Base-by-base conservation (phyloP, 2,888 invertebrate genomes). In the Agrotis clavis region DNA sequence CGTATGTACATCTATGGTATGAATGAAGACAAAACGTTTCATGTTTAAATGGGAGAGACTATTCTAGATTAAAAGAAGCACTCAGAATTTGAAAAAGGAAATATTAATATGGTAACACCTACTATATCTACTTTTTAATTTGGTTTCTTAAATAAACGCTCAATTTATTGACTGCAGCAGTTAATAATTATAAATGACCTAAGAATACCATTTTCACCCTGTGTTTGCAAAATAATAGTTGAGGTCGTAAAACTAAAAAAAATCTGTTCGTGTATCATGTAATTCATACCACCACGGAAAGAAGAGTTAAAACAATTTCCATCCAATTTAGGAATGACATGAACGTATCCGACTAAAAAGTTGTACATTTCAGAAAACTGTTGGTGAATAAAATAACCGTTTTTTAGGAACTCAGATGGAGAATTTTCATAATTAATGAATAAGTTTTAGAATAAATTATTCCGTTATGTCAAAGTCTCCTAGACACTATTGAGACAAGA, bases 231-330 rank as follows among this genome's bases (percentile, higher is more conserved):
- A 35, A 35, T 35, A 35, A 35, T 35, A n/a, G 7, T 35, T 0
- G 35, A 9, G 7, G 35, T 9, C 7, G 0, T 30, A 35, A 35
- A 35, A 35, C 9, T 21, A 1, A 25, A 45, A 67, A 66, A 45
- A 35, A 0, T 5, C 9, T 9, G 1, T 30, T 14, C 25, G 6
- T 1, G 13, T 14, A 21, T 16, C 45, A 30, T 74, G 25, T 21
- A 51, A 68, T 59, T 53, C 19, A 25, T 35, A 50, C 30, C 14
- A 16, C 50, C 14, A 16, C 50, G 48, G 65, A 35, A 77, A 35
- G 21, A 14, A n/a, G 14, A 77, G 61, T 57, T 69, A 25, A 56
- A n/a, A 18, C 30, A 50, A 68, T 62, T 77, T 71, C 35, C 56
- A 57, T 41, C 47, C 35, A 71, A 57, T 78, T 77, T 62, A 57